Evolutionary conservation across 2,888 invertebrate genomes (phyloP).

Genomic region (Ferdinandea cuprea): DNA sequence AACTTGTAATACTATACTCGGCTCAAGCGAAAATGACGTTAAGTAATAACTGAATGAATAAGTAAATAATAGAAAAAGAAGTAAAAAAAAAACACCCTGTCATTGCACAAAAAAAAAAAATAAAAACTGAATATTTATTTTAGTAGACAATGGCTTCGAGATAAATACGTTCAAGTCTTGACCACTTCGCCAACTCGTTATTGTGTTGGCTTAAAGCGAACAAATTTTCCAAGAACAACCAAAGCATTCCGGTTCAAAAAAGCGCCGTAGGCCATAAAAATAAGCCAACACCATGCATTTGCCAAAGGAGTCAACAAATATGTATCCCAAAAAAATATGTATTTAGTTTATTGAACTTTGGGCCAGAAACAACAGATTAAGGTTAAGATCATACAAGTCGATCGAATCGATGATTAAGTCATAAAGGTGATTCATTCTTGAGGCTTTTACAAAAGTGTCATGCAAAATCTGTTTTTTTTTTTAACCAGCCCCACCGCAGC

Average conservation of each 20-base stretch:
- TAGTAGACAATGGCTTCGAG: conserved; percentile 18
- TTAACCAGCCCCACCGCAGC: conserved; percentile 3
- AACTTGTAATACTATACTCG: conserved; percentile 34
- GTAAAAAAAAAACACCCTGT: background rate
- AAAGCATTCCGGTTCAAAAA: too few species aligned
- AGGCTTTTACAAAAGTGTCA: conserved; percentile 1
- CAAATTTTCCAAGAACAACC: too few species aligned
- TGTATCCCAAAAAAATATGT: too few species aligned
- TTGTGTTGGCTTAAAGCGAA: too few species aligned
- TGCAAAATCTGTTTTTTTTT: too few species aligned
- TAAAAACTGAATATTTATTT: conserved; percentile 6
- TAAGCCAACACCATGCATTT: too few species aligned
- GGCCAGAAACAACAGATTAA: conserved; percentile 33
- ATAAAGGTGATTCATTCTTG: conserved; percentile 30
- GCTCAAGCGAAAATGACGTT: conserved; percentile 44
- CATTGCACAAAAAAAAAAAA: too few species aligned
- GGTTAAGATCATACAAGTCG: conserved; percentile 29
- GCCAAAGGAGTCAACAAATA: too few species aligned
- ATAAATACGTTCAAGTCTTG: background rate
- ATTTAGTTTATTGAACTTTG: conserved; percentile 52
- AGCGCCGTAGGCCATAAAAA: too few species aligned
- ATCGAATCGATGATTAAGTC: conserved; percentile 11
- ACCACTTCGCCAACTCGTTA: background rate
- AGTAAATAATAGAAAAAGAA: too few species aligned
- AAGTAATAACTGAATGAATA: conserved; percentile 24